phyloP scores from a whole-genome alignment of 2,113 vertebrate species.

The Archocentrus centrarchus region DNA sequence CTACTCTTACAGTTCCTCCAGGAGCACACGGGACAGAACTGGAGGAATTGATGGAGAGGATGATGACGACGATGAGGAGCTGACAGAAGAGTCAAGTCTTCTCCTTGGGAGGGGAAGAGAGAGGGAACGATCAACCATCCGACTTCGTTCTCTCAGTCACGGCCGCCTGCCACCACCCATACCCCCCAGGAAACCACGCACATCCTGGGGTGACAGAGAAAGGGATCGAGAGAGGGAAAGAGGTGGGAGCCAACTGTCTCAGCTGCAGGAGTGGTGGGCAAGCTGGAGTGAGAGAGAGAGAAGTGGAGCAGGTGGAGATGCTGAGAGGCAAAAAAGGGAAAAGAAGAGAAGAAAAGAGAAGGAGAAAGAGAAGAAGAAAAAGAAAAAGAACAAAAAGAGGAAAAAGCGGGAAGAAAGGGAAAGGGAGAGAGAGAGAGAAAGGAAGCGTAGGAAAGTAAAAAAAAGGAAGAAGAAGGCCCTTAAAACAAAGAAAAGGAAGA shows the following conservation, averaged over 20 bases:
- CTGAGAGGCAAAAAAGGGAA: constrained; percentile 79
- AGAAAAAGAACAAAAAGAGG: constrained; percentile 84
- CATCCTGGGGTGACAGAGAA: constrained; percentile 77
- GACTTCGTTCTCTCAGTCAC: constrained; percentile 82
- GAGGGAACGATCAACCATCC: constrained; percentile 75
- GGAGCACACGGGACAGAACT: constrained; percentile 78
- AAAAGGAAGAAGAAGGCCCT: constrained; percentile 84
- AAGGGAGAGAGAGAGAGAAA: constrained; percentile 80
- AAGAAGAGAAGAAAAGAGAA: constrained; percentile 83
- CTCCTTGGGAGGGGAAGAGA: constrained; percentile 80
- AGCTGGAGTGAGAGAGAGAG: constrained; percentile 83
- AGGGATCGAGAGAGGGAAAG: constrained; percentile 78
- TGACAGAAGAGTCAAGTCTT: constrained; percentile 84
- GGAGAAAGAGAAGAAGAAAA: constrained; percentile 82
- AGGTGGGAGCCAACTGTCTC: constrained; percentile 81
- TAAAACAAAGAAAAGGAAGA: constrained; percentile 82
- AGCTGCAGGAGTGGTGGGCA: constrained; percentile 86
- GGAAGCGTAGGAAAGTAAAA: constrained; percentile 81
- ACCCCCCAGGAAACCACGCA: constrained; percentile 84
- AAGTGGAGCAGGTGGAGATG: constrained; percentile 67
- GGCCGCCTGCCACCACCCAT: constrained; percentile 82
- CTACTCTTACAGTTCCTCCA: constrained; percentile 81
- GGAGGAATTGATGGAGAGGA: constrained; percentile 78
- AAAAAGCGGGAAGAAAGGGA: constrained; percentile 83
- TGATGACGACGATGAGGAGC: constrained; percentile 81